Conservation (phyloP, 2,797 vertebrate species). For the Neostethus bicornis region DNA sequence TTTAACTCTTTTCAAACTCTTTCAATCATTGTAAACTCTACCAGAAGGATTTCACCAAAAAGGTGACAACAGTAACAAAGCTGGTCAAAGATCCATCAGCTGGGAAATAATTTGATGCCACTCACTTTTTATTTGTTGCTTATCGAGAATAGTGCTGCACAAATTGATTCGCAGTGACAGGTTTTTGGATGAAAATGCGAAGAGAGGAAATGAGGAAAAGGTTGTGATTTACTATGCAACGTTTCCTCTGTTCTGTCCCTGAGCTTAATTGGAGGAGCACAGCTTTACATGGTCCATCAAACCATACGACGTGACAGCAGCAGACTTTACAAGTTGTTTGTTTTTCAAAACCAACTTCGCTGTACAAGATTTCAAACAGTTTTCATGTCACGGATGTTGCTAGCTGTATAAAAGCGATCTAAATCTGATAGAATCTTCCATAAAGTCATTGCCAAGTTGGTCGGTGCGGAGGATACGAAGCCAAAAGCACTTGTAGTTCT, state of each 20-base stretch:
- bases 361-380: background rate
- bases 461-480: background rate
- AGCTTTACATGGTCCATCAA: conserved; percentile 16
- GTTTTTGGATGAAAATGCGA: conserved; percentile 20
- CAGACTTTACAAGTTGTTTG: conserved; percentile 21
- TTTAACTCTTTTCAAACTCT: conserved; percentile 68
- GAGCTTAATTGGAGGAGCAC: conserved; percentile 61
- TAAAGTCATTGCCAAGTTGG: too few relatives aligned
- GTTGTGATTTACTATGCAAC: conserved; percentile 51
- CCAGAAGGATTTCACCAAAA: conserved; percentile 58
- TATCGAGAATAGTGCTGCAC: conserved; percentile 45
- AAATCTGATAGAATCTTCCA: background rate
- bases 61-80: conserved; percentile 77
- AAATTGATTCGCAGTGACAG: conserved; percentile 55
- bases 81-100: conserved; percentile 74
- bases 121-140: conserved; percentile 73
- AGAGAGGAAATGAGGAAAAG: conserved; percentile 65
- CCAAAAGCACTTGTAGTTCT: too few relatives aligned
- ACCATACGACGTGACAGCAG: conserved; percentile 41
- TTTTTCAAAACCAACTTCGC: conserved; percentile 1
- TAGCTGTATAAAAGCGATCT: background rate
- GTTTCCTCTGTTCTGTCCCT: conserved; percentile 58
- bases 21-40: conserved; percentile 79
- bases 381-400: background rate
- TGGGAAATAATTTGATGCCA: conserved; percentile 80